Evolutionary conservation across 1,140 invertebrate genomes (phyloP), one percentile per base, ranked within the genome.

Genomic region (Aphelinus atriplicis): DNA sequence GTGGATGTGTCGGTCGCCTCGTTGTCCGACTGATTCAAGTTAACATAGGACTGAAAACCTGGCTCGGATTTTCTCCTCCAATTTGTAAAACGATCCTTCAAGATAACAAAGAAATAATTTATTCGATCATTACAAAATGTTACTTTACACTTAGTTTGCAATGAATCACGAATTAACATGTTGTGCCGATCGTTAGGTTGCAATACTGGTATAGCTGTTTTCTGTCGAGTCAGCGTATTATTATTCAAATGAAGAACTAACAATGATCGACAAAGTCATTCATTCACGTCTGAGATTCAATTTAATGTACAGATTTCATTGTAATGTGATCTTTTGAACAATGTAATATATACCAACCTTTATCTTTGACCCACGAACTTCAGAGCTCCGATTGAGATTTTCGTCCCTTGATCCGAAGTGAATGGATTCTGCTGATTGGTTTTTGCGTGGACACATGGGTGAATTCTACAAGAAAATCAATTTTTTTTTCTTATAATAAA

Each of bases 31-130:
- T 81, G 82, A 61, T 85, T 83, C 2, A 88, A 75, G 55, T 73
- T 84, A 3, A 88, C 81, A 73, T 88, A 87, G 3, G 86, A 86
- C 74, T 87, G 84, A 76, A 91, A 86, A 3, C 91, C 91, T 2
- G 93, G 93, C 81, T 94, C 93, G 7, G 93, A 94, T 84, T 94
- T 94, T 76, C 93, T 85, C 80, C 93, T 84, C 92, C 92, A 93
- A 72, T 89, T 91, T 45, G 86, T 86, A 56, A 88, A 88, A 68
- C 86, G 86, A 83, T 88, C 86, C 84, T 88, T 61, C 57, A 64
- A 63, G 57, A 76, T 74, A 26, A 10, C 63, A 45, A 57, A 47
- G 26, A 26, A 26, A 26, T 26, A 26, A 26, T 26, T 26, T 26
- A 26, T 26, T 26, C 26, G 26, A 26, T 26, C 26, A 26, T 26